These are phyloP conservation scores for Phalacrocorax carbo DNA, from an alignment of 2,113 vertebrate genomes.

Conservation along the genomic window DNA sequence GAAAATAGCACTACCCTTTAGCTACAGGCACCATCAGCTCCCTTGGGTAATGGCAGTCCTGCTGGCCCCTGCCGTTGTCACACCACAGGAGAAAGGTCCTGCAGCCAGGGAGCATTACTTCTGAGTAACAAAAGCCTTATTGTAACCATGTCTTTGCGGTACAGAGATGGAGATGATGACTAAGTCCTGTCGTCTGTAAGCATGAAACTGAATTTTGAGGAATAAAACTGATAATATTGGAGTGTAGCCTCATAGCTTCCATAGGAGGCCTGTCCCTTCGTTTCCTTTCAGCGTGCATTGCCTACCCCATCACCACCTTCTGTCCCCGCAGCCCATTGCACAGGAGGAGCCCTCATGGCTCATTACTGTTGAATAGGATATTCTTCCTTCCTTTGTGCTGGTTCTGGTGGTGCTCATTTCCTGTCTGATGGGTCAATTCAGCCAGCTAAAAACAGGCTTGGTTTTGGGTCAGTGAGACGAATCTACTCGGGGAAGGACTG, in stretches of 20 bases:
- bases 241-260: background rate
- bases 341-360: background rate
- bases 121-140: background rate
- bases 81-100: background rate
- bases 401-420: background rate
- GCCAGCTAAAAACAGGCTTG: background rate
- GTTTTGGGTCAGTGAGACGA: background rate
- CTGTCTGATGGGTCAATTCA: background rate
- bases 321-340: background rate
- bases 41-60: no score
- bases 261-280: background rate
- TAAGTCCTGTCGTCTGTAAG: background rate
- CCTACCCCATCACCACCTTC: background rate
- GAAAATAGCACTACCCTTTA: background rate
- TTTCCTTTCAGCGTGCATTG: background rate
- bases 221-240: background rate
- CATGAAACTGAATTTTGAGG: background rate
- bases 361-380: no score
- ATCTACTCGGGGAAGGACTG: background rate
- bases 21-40: background rate
- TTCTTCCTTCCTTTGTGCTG: background rate
- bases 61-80: background rate
- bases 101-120: background rate
- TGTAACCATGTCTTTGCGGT: background rate
- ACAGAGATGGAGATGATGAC: background rate